Conservation (phyloP, 64 coral and sea anemone genomes). For the Montipora sp. region DNA sequence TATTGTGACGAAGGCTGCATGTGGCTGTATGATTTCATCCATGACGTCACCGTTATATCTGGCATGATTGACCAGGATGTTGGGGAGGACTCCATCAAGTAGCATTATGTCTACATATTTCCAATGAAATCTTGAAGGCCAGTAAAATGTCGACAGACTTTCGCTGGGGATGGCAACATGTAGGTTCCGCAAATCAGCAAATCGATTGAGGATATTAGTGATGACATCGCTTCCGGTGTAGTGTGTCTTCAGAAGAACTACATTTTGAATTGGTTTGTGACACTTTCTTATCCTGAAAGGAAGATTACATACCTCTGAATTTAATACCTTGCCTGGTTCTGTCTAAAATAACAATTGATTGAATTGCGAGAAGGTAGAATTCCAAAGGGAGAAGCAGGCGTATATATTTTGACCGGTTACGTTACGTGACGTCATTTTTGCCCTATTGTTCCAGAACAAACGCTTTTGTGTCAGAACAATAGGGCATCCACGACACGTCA, state of each 20-base stretch:
- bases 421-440: too few species aligned
- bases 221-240: conserved; percentile 92
- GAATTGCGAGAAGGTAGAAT: too few species aligned
- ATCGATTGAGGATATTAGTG: conserved; percentile 87
- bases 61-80: conserved; percentile 84
- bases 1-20: conserved; percentile 74
- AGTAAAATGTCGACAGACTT: conserved; percentile 92
- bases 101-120: conserved; percentile 84
- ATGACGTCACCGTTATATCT: conserved; percentile 86
- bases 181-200: conserved; percentile 85
- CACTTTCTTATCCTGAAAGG: conserved; percentile 71
- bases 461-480: too few species aligned
- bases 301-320: not conserved
- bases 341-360: too few species aligned
- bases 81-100: conserved; percentile 85
- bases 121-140: conserved; percentile 95
- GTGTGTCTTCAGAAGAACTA: conserved; percentile 94
- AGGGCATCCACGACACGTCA: too few species aligned
- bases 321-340: too few species aligned
- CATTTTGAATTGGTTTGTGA: conserved; percentile 57
- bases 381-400: too few species aligned
- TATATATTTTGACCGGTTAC: too few species aligned
- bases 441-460: too few species aligned
- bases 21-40: conserved; percentile 84
- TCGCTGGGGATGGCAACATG: conserved; percentile 83